Base-by-base conservation (phyloP, 2,888 invertebrate genomes). In the Noctua fimbriata region DNA sequence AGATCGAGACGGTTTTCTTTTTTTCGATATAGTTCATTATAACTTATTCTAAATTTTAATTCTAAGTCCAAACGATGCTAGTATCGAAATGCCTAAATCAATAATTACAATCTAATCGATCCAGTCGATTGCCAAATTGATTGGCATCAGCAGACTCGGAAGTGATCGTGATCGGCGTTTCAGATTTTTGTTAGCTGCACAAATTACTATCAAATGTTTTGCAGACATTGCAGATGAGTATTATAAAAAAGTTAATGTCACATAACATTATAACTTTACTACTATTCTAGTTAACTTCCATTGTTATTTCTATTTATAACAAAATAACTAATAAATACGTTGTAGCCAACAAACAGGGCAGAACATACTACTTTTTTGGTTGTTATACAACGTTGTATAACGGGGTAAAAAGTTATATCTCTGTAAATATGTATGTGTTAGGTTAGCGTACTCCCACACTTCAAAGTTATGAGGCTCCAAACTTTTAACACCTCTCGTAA, bases 401-500 rank as follows among this genome's bases (percentile, higher is more conserved):
- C n/a, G 1, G n/a, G 44, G 18, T 84, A 79, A 76, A 52, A 81
- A 82, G 6, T 47, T 47, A 14, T 52, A 60, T 65, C 24, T 72
- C 9, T 28, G 18, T 67, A 44, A 67, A 67, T 67, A 67, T 67
- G n/a, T 28, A 67, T 67, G 67, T 44, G 67, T 2, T 21, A 52
- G 36, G 36, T 84, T 69, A 79, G 52, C 41, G 44, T 66, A 66
- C 81, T 66, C 49, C 66, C 58, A 63, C 69, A 63, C 73, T 58
- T 47, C 32, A 52, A 85, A 86, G 32, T 65, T 49, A 55, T 36
- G 52, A 85, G 52, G 65, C 55, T 32, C 49, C 41, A 52, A 69
- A 58, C 36, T 69, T 44, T 84, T 67, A 66, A 60, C 65, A 65
- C 32, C 32, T 82, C 69, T 86, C 82, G 16, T 72, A 72, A 72